Conservation (phyloP, 1,140 invertebrate species). For the Steinernema khuongi region DNA sequence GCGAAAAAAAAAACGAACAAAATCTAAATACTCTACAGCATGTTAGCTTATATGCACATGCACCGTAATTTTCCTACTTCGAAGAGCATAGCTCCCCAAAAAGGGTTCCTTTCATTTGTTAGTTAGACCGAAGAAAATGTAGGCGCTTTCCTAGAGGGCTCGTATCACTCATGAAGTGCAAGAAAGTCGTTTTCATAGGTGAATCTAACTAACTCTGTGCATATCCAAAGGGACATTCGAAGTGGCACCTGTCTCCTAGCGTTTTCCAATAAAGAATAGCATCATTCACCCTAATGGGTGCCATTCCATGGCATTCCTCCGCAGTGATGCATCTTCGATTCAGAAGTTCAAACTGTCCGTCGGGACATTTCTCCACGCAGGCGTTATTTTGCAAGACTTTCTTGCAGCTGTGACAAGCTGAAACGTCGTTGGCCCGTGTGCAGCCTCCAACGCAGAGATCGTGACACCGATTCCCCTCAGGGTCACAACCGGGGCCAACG, state of each 20-base stretch:
- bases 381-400: slow-evolving; percentile 65
- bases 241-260: slow-evolving; percentile 64
- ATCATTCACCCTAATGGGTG: slow-evolving; percentile 58
- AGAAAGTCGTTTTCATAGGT: too few relatives aligned
- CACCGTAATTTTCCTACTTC: too few relatives aligned
- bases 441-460: slow-evolving; percentile 78
- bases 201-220: too few relatives aligned
- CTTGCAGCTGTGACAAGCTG: slow-evolving; percentile 73
- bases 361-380: slow-evolving; percentile 71
- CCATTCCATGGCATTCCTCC: slow-evolving; percentile 68
- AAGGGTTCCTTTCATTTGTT: too few relatives aligned
- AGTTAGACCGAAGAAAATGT: too few relatives aligned
- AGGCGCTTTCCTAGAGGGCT: too few relatives aligned
- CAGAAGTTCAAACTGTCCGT: slow-evolving; percentile 65
- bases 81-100: too few relatives aligned
- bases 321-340: slow-evolving; percentile 73
- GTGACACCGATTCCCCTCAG: slow-evolving; percentile 65
- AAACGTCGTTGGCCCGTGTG: slow-evolving; percentile 61
- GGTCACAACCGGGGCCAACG: slow-evolving; percentile 60
- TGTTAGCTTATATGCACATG: too few relatives aligned
- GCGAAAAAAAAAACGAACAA: too few relatives aligned
- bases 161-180: too few relatives aligned
- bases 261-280: slow-evolving; percentile 44
- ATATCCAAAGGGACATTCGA: slow-evolving; percentile 67
- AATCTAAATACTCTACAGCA: too few relatives aligned